These are phyloP conservation scores for Sitobion miscanthi DNA, from an alignment of 1,140 invertebrate species.

Conservation along the genomic window DNA sequence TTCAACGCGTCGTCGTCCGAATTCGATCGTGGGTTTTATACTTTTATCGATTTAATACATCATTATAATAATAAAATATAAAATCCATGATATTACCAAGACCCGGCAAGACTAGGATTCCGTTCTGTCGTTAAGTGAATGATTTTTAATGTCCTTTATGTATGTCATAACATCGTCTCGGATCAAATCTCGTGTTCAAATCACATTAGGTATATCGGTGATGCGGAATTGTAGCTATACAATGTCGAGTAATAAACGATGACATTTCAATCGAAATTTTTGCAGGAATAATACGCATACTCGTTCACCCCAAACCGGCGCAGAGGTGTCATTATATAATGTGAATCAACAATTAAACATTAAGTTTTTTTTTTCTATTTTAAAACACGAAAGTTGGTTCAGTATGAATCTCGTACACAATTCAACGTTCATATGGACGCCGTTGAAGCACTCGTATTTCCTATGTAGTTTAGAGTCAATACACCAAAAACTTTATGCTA, in stretches of 20 bases:
- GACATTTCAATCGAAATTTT: background rate
- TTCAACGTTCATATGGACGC: background rate
- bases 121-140: background rate
- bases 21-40: background rate
- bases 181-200: background rate
- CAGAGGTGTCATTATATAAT: background rate
- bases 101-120: too few species aligned
- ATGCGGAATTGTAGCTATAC: background rate
- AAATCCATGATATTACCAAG: background rate
- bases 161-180: background rate
- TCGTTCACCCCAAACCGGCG: background rate
- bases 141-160: background rate
- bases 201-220: background rate
- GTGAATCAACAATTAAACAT: background rate
- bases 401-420: too few species aligned
- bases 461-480: too few species aligned
- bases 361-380: background rate
- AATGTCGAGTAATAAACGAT: background rate
- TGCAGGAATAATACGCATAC: background rate
- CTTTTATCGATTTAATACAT: background rate
- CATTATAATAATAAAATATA: background rate
- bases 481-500: too few species aligned
- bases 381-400: background rate
- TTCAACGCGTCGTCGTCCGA: background rate
- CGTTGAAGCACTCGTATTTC: too few species aligned